Conservation (phyloP, 2,888 invertebrate genomes). For the Athetis lepigone region DNA sequence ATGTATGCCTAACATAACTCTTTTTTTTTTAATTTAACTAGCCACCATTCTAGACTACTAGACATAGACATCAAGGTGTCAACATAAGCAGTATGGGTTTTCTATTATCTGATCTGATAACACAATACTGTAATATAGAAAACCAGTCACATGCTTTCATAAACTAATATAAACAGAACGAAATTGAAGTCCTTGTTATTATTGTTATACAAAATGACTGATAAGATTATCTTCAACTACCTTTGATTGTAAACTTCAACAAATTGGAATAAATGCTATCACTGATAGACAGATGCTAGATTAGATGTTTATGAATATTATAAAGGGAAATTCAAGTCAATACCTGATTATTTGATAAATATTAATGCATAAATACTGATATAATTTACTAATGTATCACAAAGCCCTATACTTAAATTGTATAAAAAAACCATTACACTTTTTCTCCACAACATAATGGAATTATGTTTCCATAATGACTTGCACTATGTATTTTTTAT, state of each 20-base stretch:
- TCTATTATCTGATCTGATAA: too few species aligned
- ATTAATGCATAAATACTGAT: constrained; percentile 3
- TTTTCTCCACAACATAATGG: constrained; percentile 7
- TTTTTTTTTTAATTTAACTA: too few species aligned
- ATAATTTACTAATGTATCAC: neutral
- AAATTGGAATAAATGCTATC: constrained; percentile 32
- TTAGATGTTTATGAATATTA: constrained; percentile 43
- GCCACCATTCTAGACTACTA: too few species aligned
- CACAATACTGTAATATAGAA: too few species aligned
- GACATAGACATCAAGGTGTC: too few species aligned
- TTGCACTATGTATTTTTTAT: constrained; percentile 21
- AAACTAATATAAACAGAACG: constrained; percentile 10
- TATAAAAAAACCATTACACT: neutral
- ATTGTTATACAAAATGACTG: constrained; percentile 44
- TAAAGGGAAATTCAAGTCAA: constrained; percentile 45
- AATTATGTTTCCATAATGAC: constrained; percentile 24
- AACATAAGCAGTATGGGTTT: too few species aligned
- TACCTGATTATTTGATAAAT: constrained; percentile 48
- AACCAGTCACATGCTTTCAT: constrained; percentile 15
- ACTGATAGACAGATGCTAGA: constrained; percentile 49
- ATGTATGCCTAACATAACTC: neutral
- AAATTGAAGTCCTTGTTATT: neutral
- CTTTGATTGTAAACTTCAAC: constrained; percentile 29
- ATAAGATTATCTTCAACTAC: constrained; percentile 33
- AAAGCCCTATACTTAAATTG: neutral